Base-by-base conservation (phyloP, 2,797 vertebrate species). In the Numenius phaeopus region DNA sequence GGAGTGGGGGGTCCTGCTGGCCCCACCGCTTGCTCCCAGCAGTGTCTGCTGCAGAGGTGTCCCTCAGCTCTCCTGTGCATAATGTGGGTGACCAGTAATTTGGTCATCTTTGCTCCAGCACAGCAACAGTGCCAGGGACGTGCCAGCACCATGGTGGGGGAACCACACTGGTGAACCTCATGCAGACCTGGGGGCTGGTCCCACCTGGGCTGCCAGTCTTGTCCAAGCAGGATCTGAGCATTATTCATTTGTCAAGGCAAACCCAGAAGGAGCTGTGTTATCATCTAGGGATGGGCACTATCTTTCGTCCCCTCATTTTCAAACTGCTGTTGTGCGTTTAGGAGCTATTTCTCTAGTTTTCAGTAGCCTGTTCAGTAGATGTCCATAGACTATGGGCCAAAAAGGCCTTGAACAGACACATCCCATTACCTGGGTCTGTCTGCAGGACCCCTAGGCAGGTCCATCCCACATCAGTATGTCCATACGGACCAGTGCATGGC, bases 1-100 rank as follows among this genome's bases (percentile, higher is more conserved):
- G 2, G 30, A 65, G 40, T 5, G 0, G 3, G 9, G 7, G 5
- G 14, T 0, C 3, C 11, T 13, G 1, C 40, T 89, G 70, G 19
- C 10, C 32, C 37, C 64, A 49, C 7, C 0, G 1, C 17, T 50
- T 76, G 24, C 24, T 76, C 30, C 34, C 47, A 32, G 0, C 9
- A 67, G 18, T 6, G 6, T 42, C 47, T 78, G 32, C 70, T 83
- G 22, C 49, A 67, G 47, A 27, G 7, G 26, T 52, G n/a, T 17
- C 49, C 37, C 14, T 7, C 37, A 46, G 22, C 54, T 76, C 9
- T 32, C 9, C 32, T 55, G 57, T 29, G 2, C 34, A 24, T 9
- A 3, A 17, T 20, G 3, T 1, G 4, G 5, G 7, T 11, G 47
- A 15, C 13, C 55, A 37, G 4, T 55, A 12, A 5, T 47, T 58